phyloP scores from a whole-genome alignment of 2,113 vertebrate genomes.

The Astur gentilis region DNA sequence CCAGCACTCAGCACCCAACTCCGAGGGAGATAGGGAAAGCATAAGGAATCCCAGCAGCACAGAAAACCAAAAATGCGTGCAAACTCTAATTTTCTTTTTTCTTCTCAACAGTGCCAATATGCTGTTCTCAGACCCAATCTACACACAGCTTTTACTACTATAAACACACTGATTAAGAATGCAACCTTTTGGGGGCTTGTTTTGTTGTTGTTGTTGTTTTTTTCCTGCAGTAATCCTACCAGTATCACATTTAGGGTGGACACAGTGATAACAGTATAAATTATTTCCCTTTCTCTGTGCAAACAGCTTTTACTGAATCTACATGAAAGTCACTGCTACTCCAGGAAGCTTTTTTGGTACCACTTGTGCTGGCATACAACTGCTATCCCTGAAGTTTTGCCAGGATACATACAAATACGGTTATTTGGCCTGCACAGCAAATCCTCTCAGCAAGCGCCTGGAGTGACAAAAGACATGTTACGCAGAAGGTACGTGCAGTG shows the following conservation, averaged over 20 bases:
- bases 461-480: background rate
- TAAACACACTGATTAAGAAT: background rate
- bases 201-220: background rate
- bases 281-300: background rate
- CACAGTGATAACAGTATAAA: background rate
- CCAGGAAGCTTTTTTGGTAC: background rate
- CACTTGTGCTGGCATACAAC: background rate
- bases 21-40: background rate
- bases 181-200: background rate
- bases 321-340: background rate
- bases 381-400: background rate
- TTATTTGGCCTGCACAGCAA: background rate
- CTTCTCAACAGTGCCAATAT: background rate
- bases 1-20: background rate
- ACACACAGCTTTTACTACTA: background rate
- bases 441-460: background rate
- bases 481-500: background rate
- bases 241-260: background rate
- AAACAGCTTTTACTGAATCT: background rate
- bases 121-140: background rate
- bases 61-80: background rate
- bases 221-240: background rate
- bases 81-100: accelerated
- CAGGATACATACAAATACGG: background rate
- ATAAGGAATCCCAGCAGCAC: background rate